A percentile compares a stretch with the other conserved stretches of the same genome.
Evolutionary conservation across 2,797 vertebrate genomes (phyloP).

Genomic region (Melanotaenia parkinsoni): DNA sequence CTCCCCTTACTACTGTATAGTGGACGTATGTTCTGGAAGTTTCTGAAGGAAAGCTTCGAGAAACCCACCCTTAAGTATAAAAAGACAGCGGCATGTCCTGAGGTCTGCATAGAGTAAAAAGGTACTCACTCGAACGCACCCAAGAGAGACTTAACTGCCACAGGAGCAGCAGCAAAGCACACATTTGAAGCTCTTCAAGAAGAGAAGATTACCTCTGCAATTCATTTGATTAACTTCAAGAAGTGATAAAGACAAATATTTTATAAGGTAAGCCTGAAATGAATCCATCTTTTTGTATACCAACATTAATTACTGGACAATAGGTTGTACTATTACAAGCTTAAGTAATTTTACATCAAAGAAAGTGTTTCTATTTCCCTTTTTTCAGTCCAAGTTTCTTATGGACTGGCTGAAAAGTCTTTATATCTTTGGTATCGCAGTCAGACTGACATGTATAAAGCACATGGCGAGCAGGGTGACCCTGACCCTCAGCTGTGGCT

Average conservation of each 20-base stretch:
- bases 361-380: background rate
- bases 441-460: constrained; percentile 42
- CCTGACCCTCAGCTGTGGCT: constrained; percentile 52
- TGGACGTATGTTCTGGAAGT: constrained; percentile 81
- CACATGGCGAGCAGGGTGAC: constrained; percentile 78
- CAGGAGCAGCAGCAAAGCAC: constrained; percentile 34
- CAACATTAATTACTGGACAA: background rate
- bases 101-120: constrained; percentile 52
- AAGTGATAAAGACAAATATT: constrained; percentile 40
- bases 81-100: constrained; percentile 64
- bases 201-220: constrained; percentile 40
- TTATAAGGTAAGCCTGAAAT: constrained; percentile 66
- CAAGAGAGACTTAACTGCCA: constrained; percentile 40
- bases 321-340: background rate
- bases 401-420: background rate
- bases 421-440: background rate
- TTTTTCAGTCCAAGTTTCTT: background rate
- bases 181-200: constrained; percentile 38
- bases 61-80: constrained; percentile 81
- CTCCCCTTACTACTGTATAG: constrained; percentile 53
- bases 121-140: constrained; percentile 39
- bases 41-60: constrained; percentile 82
- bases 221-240: constrained; percentile 30
- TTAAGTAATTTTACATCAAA: background rate
- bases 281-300: background rate